Base-by-base conservation (phyloP, 2,797 vertebrate species). In the Leptodactylus fallax region DNA sequence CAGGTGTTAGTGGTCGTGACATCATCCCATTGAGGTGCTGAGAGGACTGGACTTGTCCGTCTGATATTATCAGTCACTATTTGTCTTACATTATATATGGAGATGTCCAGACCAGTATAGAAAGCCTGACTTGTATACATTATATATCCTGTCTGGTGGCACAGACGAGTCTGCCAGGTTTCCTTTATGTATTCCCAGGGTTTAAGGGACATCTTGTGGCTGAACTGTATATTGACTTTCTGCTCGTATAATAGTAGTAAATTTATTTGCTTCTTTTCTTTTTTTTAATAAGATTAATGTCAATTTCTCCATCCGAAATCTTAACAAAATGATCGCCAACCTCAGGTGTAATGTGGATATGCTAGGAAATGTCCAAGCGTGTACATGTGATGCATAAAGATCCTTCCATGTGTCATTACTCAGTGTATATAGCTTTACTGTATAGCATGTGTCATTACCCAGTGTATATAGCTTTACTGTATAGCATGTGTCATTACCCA, bases 121-220 rank as follows among this genome's bases (percentile, higher is more conserved):
- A n/a, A 36, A 36, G 36, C 36, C 36, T 1, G 36, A 36, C 36
- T 4, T 36, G 4, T 36, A 36, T 4, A 36, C 36, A 36, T 36
- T 36, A 36, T 36, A 36, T 36, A 36, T 36, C 36, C 36, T 2
- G 36, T 36, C 36, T 36, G 36, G 4, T 36, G 36, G 36, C 36
- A 36, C 36, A 36, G 36, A 36, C 36, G 4, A 36, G 36, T 36
- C 36, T 36, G 36, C 36, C 36, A 36, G 36, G 36, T 1, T 4
- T 36, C 36, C 36, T 36, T 1, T 36, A 36, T 36, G 3, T 13
- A 49, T 76, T 49, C 3, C 12, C 27, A 11, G 81, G 17, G 65
- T 56, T 36, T 8, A 76, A 45, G 82, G 12, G 82, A 84, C 83
- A 77, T 60, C 83, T 85, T 77, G 83, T 85, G 83, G 72, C 58